These are phyloP conservation scores for Stenodema calcarata DNA, from an alignment of 2,888 invertebrate species.

Conservation along the genomic window DNA sequence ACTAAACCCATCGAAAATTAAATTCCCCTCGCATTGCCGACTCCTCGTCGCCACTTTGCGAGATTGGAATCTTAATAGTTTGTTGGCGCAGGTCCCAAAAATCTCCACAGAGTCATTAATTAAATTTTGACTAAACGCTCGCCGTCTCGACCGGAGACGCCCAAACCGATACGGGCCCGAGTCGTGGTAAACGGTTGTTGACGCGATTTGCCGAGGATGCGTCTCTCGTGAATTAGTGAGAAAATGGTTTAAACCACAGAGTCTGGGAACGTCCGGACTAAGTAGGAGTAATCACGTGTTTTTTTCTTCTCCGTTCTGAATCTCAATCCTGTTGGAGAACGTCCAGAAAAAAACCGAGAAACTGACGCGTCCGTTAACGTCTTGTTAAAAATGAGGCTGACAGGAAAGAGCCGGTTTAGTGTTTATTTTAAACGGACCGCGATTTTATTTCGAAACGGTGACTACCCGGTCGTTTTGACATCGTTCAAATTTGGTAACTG, in stretches of 20 bases:
- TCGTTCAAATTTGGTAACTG: not conserved
- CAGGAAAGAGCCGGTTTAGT: not conserved
- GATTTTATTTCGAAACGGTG: not conserved
- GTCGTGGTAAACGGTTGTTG: not conserved
- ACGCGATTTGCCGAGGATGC: not conserved
- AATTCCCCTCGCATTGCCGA: not conserved
- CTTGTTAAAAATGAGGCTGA: not conserved
- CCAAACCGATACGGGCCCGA: not conserved
- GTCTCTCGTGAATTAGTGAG: not conserved
- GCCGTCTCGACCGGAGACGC: not conserved
- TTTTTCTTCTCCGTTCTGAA: not conserved
- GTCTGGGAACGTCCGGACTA: not conserved
- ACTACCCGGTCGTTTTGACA: not conserved
- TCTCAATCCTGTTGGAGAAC: not conserved
- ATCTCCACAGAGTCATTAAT: not conserved
- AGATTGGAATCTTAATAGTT: not conserved
- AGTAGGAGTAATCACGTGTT: not conserved
- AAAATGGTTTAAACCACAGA: not conserved
- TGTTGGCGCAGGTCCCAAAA: not conserved
- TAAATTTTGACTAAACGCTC: not conserved
- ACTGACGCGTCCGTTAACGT: not conserved
- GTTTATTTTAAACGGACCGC: not conserved
- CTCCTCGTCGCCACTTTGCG: not conserved
- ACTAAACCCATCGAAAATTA: not conserved
- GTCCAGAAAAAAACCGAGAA: not conserved